Conservation (phyloP, 2,888 invertebrate genomes). For the Philhelius pedissequus region DNA sequence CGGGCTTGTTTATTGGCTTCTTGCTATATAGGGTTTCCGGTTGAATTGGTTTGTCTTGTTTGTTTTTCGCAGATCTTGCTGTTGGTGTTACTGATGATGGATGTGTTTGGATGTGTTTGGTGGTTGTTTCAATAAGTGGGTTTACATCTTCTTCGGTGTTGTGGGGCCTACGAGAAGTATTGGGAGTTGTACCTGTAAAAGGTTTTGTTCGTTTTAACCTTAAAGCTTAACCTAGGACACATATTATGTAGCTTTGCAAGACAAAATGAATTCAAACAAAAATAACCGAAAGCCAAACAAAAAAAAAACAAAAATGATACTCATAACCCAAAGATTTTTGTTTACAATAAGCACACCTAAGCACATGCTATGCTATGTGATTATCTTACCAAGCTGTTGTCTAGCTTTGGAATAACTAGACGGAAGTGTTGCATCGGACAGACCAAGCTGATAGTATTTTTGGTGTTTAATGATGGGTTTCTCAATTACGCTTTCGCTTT, state of each 20-base stretch:
- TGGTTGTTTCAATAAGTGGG: slow-evolving; percentile 49
- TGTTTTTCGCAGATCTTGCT: slow-evolving; percentile 45
- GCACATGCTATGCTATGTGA: slow-evolving; percentile 43
- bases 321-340: slow-evolving; percentile 1
- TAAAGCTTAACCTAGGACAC: slow-evolving; percentile 54
- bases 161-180: slow-evolving; percentile 58
- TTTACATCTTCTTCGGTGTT: slow-evolving; percentile 52
- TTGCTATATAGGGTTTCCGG: slow-evolving; percentile 49
- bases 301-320: slow-evolving; percentile 9
- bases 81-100: slow-evolving; percentile 36
- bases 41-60: slow-evolving; percentile 40
- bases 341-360: slow-evolving; percentile 25
- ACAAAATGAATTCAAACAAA: slow-evolving; percentile 10
- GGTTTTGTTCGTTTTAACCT: slow-evolving; percentile 53
- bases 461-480: slow-evolving; percentile 74
- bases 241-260: slow-evolving; percentile 40
- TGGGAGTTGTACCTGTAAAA: slow-evolving; percentile 64
- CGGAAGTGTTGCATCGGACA: slow-evolving; percentile 72
- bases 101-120: slow-evolving; percentile 50
- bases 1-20: slow-evolving; percentile 47
- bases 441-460: slow-evolving; percentile 75
- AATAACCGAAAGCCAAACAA: slow-evolving; percentile 1
- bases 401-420: slow-evolving; percentile 36
- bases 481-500: slow-evolving; percentile 70
- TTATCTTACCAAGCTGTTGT: slow-evolving; percentile 55